These are phyloP conservation scores for Tortricodes alternella DNA, from an alignment of 2,888 invertebrate species.

Conservation along the genomic window DNA sequence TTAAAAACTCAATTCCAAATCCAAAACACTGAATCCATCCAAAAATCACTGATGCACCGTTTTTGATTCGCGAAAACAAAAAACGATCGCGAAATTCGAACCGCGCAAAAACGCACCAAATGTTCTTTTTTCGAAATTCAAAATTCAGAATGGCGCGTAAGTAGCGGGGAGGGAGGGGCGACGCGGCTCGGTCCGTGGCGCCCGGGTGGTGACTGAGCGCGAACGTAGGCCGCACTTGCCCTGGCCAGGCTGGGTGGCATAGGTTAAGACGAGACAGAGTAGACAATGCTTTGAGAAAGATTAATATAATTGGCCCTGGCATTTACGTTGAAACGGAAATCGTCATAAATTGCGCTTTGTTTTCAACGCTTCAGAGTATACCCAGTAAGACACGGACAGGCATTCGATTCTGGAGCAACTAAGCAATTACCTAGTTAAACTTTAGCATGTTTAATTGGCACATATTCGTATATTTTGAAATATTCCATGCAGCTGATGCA, in stretches of 20 bases:
- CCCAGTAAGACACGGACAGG: too few relatives aligned
- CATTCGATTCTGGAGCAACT: too few relatives aligned
- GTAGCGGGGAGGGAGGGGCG: constrained; percentile 25
- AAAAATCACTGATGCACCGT: constrained; percentile 36
- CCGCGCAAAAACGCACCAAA: not conserved
- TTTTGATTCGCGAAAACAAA: constrained; percentile 13
- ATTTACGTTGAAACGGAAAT: not conserved
- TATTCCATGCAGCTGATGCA: too few relatives aligned
- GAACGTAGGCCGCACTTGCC: constrained; percentile 66
- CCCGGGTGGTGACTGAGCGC: constrained; percentile 72
- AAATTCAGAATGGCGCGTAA: constrained; percentile 51
- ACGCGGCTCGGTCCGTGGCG: constrained; percentile 41
- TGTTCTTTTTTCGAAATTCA: constrained; percentile 45
- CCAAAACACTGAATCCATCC: constrained; percentile 31
- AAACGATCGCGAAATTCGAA: constrained; percentile 10
- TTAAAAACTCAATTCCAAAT: constrained; percentile 32
- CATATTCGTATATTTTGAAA: too few relatives aligned
- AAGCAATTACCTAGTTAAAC: too few relatives aligned
- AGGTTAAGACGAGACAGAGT: constrained; percentile 49
- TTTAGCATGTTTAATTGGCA: too few relatives aligned
- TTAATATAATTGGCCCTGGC: constrained; percentile 16
- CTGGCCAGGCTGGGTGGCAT: constrained; percentile 71
- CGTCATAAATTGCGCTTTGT: too few relatives aligned
- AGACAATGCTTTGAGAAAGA: not conserved
- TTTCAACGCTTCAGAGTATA: too few relatives aligned